Evolutionary conservation across 2,888 invertebrate genomes (phyloP), one percentile per base, ranked within the genome.

Genomic region (Volucella inanis): DNA sequence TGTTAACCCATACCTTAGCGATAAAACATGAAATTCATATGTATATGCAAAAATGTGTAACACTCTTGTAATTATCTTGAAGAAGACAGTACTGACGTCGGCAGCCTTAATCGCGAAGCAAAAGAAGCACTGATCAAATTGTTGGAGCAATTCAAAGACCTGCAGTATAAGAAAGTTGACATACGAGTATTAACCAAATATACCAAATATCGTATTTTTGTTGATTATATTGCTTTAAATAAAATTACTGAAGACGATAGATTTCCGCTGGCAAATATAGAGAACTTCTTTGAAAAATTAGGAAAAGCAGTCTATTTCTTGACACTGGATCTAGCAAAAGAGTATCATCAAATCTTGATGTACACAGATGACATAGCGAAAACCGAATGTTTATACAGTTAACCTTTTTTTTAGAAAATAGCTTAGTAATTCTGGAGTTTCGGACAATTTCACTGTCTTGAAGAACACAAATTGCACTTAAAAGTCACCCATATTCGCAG

Each of bases 361-460:
- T 74, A 57, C 8, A 31, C 55, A 50, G 64, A 87, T 18, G 88
- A 89, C 67, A 64, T 52, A 11, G 43, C 52, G 8, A 90, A 90
- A 77, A 90, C 90, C 0, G 89, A 89, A 3, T 90, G 90, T 72
- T n/a, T n/a, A n/a, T n/a, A n/a, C n/a, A n/a, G n/a, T n/a, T n/a
- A n/a, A n/a, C n/a, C n/a, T n/a, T n/a, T n/a, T n/a, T n/a, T n/a
- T n/a, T n/a, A n/a, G n/a, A n/a, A n/a, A n/a, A n/a, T n/a, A n/a
- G n/a, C n/a, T n/a, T n/a, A n/a, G n/a, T n/a, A n/a, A n/a, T n/a
- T n/a, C n/a, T n/a, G n/a, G n/a, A n/a, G n/a, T n/a, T n/a, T n/a
- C n/a, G n/a, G n/a, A n/a, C n/a, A n/a, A n/a, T n/a, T n/a, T n/a
- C n/a, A n/a, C n/a, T n/a, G n/a, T n/a, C n/a, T n/a, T n/a, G n/a